Conservation (phyloP, 2,888 invertebrate species). For the Halictus quadricinctus region DNA sequence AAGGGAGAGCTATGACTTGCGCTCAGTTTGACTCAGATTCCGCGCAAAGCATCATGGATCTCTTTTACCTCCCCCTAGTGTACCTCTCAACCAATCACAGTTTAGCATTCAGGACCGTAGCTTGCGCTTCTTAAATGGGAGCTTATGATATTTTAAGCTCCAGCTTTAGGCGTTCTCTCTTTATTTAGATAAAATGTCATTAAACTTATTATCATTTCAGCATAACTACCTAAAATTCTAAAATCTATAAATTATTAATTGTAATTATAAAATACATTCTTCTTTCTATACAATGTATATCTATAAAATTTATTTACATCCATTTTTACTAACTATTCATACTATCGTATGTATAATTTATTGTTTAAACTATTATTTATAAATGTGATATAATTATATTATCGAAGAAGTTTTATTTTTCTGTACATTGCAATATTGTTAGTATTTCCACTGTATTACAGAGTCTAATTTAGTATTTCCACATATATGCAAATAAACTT, state of each 20-base stretch:
- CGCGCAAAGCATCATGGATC: constrained; percentile 72
- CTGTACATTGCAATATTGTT: not conserved
- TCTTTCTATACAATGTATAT: not conserved
- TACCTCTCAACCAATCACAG: constrained; percentile 57
- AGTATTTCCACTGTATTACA: not conserved
- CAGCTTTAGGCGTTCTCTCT: not conserved
- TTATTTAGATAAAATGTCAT: not conserved
- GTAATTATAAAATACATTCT: not conserved
- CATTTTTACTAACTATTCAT: not conserved
- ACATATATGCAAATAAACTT: not conserved
- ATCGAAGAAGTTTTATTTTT: not conserved
- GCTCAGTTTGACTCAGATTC: constrained; percentile 68
- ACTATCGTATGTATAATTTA: not conserved
- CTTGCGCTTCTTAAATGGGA: not conserved
- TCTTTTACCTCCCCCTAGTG: constrained; percentile 48
- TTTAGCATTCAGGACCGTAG: constrained; percentile 46
- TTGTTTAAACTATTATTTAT: not conserved
- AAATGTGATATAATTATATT: not conserved
- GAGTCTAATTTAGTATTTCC: not conserved
- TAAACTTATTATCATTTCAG: not conserved
- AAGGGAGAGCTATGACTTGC: constrained; percentile 73
- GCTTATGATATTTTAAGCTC: not conserved
- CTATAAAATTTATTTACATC: not conserved
- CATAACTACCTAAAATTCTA: not conserved
- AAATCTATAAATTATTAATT: not conserved